phyloP scores from a whole-genome alignment of 2,797 vertebrate species.

The Pangasius djambal region DNA sequence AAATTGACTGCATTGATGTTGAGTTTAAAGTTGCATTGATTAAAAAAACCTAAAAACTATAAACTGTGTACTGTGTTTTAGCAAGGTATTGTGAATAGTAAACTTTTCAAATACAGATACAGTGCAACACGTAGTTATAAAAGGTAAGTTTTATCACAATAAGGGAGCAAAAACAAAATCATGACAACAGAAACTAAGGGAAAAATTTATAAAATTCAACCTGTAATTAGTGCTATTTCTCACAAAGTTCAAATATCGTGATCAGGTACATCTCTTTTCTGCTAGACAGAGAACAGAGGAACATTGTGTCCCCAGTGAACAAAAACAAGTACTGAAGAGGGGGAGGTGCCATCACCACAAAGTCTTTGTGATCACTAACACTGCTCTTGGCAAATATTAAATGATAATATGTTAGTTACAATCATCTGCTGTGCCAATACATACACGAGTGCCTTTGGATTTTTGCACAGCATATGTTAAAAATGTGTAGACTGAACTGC shows the following conservation, averaged over 20 bases:
- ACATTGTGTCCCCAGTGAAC: background rate
- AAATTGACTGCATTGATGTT: background rate
- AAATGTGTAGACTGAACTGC: conserved; percentile 46
- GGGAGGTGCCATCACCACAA: background rate
- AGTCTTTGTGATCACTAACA: background rate
- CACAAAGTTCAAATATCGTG: background rate
- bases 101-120: background rate
- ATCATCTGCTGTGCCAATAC: background rate
- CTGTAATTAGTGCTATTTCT: background rate
- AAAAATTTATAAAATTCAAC: background rate
- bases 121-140: background rate
- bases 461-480: background rate
- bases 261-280: background rate
- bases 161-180: background rate
- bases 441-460: background rate
- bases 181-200: background rate
- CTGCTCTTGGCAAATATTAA: background rate
- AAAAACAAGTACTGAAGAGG: background rate
- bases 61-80: too few relatives aligned
- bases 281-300: background rate
- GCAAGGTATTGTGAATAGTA: background rate
- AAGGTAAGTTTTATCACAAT: background rate
- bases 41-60: background rate
- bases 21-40: background rate
- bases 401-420: background rate